These are phyloP conservation scores for Ophion obscuratus DNA, from an alignment of 2,888 invertebrate genomes.

Conservation along the genomic window DNA sequence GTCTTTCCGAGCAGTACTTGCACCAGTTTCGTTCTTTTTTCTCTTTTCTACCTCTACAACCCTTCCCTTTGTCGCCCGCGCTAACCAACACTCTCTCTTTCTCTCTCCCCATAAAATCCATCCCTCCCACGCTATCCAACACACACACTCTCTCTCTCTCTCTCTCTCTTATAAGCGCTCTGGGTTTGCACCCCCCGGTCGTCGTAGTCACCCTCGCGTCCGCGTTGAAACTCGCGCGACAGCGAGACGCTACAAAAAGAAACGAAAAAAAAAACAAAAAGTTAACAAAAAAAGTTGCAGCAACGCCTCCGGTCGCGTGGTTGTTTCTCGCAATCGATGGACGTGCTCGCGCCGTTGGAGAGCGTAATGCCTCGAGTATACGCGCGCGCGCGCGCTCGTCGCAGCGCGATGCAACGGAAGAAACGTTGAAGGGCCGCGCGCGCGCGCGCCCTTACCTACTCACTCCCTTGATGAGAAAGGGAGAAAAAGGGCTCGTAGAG, in stretches of 20 bases:
- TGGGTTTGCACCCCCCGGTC: conserved; percentile 4
- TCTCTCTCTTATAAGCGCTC: not conserved
- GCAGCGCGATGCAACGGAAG: conserved; percentile 21
- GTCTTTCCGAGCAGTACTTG: conserved; percentile 58
- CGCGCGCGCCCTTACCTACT: not conserved
- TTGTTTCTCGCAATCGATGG: conserved; percentile 62
- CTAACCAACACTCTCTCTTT: not conserved
- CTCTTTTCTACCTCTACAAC: not conserved
- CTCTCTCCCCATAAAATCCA: not conserved
- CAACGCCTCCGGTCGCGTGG: conserved; percentile 41
- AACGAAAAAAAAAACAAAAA: conserved; percentile 41
- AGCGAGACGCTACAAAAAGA: conserved; percentile 28
- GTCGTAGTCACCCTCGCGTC: conserved; percentile 8
- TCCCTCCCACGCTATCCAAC: not conserved
- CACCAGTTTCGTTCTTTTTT: conserved; percentile 29
- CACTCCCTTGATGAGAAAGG: not conserved
- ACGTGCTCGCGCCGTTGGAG: conserved; percentile 31
- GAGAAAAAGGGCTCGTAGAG: conserved; percentile 1
- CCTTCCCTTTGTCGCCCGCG: not conserved
- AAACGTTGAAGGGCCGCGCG: not conserved
- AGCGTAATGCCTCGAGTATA: conserved; percentile 10
- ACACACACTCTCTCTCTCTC: conserved; percentile 20
- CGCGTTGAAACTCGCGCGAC: conserved; percentile 44
- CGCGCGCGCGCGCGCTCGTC: not conserved
- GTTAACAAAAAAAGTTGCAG: conserved; percentile 49